Evolutionary conservation across 1,140 invertebrate species (phyloP).

Genomic region (honey bee (Apis mellifera)): Amel_HAv3.1 CM009931.2:15973501-15974000

Average conservation of each 20-base stretch:
- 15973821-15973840: not conserved
- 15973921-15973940: not conserved
- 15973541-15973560: no score
- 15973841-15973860: not conserved
- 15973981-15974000: conserved; percentile 22
- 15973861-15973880: not conserved
- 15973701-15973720: not conserved
- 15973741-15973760: conserved; percentile 34
- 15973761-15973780: not conserved
- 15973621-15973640: no score
- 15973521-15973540: not conserved
- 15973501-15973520: not conserved
- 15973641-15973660: no score
- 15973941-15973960: not conserved
- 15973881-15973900: not conserved
- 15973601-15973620: no score
- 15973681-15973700: conserved; percentile 15
- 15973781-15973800: not conserved
- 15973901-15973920: no score
- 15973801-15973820: not conserved
- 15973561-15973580: no score
- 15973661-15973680: conserved; percentile 9
- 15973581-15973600: no score
- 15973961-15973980: not conserved
- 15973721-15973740: conserved; percentile 1